These are phyloP conservation scores for Callithrix jacchus DNA, from an alignment of 2,113 vertebrate species.

Conservation along the genomic window DNA sequence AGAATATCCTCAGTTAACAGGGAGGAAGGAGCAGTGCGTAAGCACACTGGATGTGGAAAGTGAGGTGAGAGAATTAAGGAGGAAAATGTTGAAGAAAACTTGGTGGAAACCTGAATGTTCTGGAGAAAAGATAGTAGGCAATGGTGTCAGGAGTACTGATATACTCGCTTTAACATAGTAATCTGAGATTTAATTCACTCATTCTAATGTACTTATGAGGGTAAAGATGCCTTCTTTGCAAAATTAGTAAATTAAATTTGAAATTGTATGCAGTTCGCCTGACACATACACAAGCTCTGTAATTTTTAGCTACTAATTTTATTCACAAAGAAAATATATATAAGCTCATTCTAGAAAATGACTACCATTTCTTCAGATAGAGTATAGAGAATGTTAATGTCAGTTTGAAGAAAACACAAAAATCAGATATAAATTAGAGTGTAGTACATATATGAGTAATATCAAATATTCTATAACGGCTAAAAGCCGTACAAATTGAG, in stretches of 20 bases:
- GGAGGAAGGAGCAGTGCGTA: background rate
- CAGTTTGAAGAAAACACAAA: background rate
- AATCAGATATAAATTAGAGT: background rate
- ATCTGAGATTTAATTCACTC: background rate
- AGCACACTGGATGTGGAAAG: background rate
- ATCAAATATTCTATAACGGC: background rate
- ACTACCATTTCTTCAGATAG: background rate
- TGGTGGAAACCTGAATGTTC: background rate
- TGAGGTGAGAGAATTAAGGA: rapidly evolving
- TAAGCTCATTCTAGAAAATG: background rate
- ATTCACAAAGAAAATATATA: background rate
- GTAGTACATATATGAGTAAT: background rate
- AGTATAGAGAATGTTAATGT: background rate
- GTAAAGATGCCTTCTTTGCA: background rate
- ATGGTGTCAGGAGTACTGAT: background rate
- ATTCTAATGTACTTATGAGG: background rate
- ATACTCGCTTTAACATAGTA: background rate
- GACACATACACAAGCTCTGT: background rate
- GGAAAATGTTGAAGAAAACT: background rate
- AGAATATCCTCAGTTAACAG: background rate
- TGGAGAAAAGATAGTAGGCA: background rate
- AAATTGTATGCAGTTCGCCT: too few species aligned
- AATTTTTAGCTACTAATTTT: background rate
- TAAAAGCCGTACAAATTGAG: background rate
- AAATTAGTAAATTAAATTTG: background rate